Base-by-base conservation (phyloP, 2,113 vertebrate species). In the Eolophus roseicapilla region DNA sequence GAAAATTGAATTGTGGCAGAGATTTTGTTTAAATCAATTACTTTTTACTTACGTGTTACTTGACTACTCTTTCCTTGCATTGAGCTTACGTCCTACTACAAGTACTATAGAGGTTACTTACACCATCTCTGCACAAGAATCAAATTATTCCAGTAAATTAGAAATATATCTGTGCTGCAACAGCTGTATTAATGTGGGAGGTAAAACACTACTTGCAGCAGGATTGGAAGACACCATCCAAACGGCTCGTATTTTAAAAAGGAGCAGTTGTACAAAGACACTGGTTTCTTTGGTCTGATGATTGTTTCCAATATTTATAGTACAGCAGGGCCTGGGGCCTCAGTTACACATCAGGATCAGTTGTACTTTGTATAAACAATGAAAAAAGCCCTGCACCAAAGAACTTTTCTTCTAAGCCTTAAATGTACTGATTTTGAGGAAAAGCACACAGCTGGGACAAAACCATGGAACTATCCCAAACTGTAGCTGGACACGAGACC, bases 271-370 rank as follows among this genome's bases (percentile, higher is more conserved):
- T 96, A n/a, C 78, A 70, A 59, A 74, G 75, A 17, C 63, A 87
- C 13, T n/a, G 1, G 52, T 90, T 85, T 71, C 75, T 93, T 91
- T 92, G 49, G 69, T 87, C 71, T 82, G n/a, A 21, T 92, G 65
- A 75, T 87, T 92, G 31, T 88, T 95, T 82, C 70, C 35, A 85
- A 4, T 95, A 88, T 96, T 96, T 96, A 70, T 68, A 88, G 86
- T 96, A 64, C 60, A 78, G 46, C 65, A 71, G 64, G 55, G 80
- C 85, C 88, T 57, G 67, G 76, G 76, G 69, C 88, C 88, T 90
- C 90, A 70, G 67, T 90, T 91, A 28, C 25, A 27, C 82, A 75
- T 86, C 59, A 81, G 79, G 73, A 92, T 91, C 88, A 41, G 62
- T 62, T 93, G 69, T 92, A 43, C 77, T 93, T 93, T 78, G 47